A percentile compares a stretch with the other conserved stretches of the same genome.
Conservation (phyloP, 1,140 invertebrate species). For the Pantala flavescens region DNA sequence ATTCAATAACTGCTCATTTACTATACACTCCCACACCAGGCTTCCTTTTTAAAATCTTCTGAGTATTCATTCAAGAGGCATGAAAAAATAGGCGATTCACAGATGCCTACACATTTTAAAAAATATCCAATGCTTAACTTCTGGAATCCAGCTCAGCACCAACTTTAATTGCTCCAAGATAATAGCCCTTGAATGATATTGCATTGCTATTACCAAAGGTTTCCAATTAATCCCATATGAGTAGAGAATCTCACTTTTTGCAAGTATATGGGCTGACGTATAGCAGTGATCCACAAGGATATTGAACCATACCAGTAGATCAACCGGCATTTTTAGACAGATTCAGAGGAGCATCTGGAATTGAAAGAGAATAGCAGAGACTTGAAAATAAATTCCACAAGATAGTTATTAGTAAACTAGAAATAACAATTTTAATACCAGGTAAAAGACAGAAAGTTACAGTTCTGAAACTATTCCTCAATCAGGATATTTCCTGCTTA, state of each 20-base stretch:
- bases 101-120: not conserved
- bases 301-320: not conserved
- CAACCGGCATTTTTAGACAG: slow-evolving; percentile 37
- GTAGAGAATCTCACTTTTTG: not conserved
- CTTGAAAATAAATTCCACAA: not conserved
- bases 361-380: slow-evolving; percentile 20
- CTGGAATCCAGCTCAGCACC: not conserved
- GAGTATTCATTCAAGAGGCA: slow-evolving; percentile 1
- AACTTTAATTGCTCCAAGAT: not conserved
- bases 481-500: too few relatives aligned
- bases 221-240: not conserved
- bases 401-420: too few relatives aligned
- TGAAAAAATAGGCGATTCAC: slow-evolving; percentile 2
- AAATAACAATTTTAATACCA: too few relatives aligned
- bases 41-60: not conserved
- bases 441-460: too few relatives aligned
- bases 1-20: not conserved
- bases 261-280: not conserved
- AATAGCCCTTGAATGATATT: not conserved
- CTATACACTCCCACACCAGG: not conserved
- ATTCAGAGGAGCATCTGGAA: slow-evolving; percentile 40
- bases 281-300: not conserved
- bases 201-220: not conserved
- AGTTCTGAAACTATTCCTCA: too few relatives aligned
- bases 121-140: slow-evolving; percentile 5